Evolutionary conservation across 2,113 vertebrate genomes (phyloP).

Genomic region (Sander lucioperca): DNA sequence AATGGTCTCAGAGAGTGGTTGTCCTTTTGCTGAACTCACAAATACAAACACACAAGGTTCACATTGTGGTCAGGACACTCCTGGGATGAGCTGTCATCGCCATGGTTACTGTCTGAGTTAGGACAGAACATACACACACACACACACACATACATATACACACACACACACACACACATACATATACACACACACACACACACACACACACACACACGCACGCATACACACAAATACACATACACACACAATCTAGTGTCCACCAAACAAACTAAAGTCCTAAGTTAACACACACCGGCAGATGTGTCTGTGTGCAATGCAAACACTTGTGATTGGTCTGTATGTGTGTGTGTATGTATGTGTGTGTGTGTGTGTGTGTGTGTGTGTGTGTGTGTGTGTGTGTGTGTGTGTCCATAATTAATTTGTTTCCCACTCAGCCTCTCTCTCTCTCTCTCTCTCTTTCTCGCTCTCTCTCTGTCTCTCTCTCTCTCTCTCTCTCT

Average conservation of each 20-base stretch:
- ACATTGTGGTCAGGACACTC: constrained; percentile 57
- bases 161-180: not conserved
- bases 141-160: no score
- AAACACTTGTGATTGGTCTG: not conserved
- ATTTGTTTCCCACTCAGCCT: not conserved
- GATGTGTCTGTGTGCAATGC: not conserved
- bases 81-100: constrained; percentile 61
- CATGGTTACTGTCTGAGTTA: constrained; percentile 49
- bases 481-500: not conserved
- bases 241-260: constrained; percentile 9
- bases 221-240: constrained; percentile 16
- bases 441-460: not conserved
- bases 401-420: constrained; percentile 20
- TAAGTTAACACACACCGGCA: constrained; percentile 7
- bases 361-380: constrained; percentile 27
- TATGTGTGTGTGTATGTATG: constrained; percentile 12
- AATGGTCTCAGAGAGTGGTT: constrained; percentile 46
- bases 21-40: constrained; percentile 74
- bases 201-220: constrained; percentile 36
- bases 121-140: constrained; percentile 46
- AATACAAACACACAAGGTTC: constrained; percentile 16
- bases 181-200: not conserved
- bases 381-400: constrained; percentile 22
- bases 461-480: constrained; percentile 3
- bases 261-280: constrained; percentile 5